Evolutionary conservation across 92 coral and sea anemone species (phyloP).

Genomic region (Palythoa grandiflora): DNA sequence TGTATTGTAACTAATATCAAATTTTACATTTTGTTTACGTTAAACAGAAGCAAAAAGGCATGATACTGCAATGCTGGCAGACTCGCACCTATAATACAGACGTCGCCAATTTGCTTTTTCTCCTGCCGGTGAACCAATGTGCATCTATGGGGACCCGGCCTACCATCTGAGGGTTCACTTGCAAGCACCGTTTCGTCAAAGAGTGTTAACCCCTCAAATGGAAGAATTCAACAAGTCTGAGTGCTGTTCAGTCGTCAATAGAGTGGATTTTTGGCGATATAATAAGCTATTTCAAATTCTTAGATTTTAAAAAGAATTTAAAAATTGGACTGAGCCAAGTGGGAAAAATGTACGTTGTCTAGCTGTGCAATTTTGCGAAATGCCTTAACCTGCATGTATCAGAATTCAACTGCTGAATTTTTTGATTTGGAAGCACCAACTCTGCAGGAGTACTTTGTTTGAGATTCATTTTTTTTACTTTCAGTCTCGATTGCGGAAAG

Average conservation of each 20-base stretch:
- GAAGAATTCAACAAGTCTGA: not conserved
- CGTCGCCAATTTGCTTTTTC: not conserved
- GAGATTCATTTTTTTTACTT: not conserved
- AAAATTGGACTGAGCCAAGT: not conserved
- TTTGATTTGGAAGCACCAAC: slow-evolving; percentile 5
- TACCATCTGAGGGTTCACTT: not conserved
- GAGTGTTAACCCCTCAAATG: not conserved
- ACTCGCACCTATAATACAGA: not conserved
- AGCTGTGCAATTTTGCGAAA: not conserved
- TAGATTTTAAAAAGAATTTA: too few species aligned
- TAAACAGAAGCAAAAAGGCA: not conserved
- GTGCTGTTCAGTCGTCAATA: not conserved
- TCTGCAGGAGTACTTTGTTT: not conserved
- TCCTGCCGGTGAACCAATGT: not conserved
- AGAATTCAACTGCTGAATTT: not conserved
- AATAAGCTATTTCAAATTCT: not conserved
- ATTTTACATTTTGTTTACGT: not conserved
- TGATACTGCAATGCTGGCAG: not conserved
- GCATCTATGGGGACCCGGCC: not conserved
- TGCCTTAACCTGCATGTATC: not conserved
- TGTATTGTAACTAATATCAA: not conserved
- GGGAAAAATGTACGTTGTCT: not conserved
- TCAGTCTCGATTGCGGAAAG: not conserved
- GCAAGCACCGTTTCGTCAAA: not conserved
- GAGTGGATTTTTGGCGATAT: too few species aligned